A percentile compares a stretch with the other conserved stretches of the same genome.
These are phyloP conservation scores for Drosophila fulvimacula DNA, from an alignment of 2,888 invertebrate species.

Conservation along the genomic window DNA sequence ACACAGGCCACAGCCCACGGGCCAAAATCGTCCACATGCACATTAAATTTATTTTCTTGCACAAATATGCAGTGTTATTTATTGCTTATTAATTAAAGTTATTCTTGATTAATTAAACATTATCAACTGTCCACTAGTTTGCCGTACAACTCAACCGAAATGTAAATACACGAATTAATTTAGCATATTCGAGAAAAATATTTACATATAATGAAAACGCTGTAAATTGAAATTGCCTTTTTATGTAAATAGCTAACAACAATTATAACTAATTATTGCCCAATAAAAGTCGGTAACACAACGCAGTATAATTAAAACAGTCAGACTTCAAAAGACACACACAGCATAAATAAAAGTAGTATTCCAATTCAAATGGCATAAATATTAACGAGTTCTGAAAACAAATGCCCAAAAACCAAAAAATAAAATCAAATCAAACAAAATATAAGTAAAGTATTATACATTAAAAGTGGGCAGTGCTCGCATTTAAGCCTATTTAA, in stretches of 20 bases:
- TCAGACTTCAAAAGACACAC: constrained; percentile 31
- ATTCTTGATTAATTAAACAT: constrained; percentile 33
- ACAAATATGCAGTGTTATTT: constrained; percentile 14
- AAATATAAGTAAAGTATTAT: constrained; percentile 19
- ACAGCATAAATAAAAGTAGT: constrained; percentile 5
- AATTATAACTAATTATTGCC: constrained; percentile 49
- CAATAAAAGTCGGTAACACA: constrained; percentile 27
- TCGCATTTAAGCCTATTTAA: constrained; percentile 43
- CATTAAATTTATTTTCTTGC: constrained; percentile 16
- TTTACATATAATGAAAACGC: constrained; percentile 19
- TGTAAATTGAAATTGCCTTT: constrained; percentile 61
- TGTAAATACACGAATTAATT: constrained; percentile 46
- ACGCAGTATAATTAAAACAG: constrained; percentile 33
- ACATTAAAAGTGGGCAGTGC: constrained; percentile 17
- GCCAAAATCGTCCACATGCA: constrained; percentile 12
- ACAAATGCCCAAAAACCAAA: constrained; percentile 15
- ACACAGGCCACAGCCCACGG: neutral
- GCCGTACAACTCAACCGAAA: constrained; percentile 4
- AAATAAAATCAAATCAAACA: constrained; percentile 16
- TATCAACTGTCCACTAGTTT: constrained; percentile 1
- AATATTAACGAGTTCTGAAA: constrained; percentile 32
- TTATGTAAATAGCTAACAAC: constrained; percentile 63
- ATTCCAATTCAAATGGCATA: constrained; percentile 23
- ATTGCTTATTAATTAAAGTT: constrained; percentile 18
- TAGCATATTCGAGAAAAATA: constrained; percentile 16